Evolutionary conservation across 2,888 invertebrate species (phyloP).

Genomic region (Oxystoma pomonae): DNA sequence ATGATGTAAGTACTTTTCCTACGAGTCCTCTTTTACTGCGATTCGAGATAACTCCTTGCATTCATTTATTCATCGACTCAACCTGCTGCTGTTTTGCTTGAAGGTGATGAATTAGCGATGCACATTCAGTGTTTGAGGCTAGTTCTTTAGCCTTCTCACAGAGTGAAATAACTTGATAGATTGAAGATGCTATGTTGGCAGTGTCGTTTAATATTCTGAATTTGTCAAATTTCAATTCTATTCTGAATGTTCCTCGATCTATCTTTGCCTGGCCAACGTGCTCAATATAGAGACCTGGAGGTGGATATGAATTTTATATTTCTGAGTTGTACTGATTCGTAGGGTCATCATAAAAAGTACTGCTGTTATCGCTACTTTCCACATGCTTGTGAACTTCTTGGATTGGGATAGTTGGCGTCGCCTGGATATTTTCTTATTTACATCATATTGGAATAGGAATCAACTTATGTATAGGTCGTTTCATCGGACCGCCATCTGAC

Average conservation of each 20-base stretch:
- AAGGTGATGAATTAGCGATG: background rate
- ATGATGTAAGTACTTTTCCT: background rate
- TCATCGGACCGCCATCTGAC: background rate
- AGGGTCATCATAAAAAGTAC: background rate
- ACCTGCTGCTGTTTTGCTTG: background rate
- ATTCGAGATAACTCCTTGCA: background rate
- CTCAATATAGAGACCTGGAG: background rate
- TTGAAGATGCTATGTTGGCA: background rate
- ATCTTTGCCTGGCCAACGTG: slow-evolving; percentile 7
- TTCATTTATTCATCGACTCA: background rate
- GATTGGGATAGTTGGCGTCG: background rate
- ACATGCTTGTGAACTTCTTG: background rate
- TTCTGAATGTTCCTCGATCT: slow-evolving; percentile 5
- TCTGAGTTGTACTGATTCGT: too few species aligned
- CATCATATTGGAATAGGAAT: background rate
- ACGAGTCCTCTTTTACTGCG: background rate
- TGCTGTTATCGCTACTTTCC: background rate
- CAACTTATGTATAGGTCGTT: background rate
- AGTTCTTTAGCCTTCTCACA: too few species aligned
- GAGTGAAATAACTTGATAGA: too few species aligned
- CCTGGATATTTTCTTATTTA: background rate
- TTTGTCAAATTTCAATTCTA: slow-evolving; percentile 5
- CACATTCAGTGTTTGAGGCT: too few species aligned
- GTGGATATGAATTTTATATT: background rate
- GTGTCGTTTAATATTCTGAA: slow-evolving; percentile 3